Evolutionary conservation across 2,113 vertebrate genomes (phyloP), one percentile per base, ranked within the genome.

Genomic region (Lophura nycthemera): DNA sequence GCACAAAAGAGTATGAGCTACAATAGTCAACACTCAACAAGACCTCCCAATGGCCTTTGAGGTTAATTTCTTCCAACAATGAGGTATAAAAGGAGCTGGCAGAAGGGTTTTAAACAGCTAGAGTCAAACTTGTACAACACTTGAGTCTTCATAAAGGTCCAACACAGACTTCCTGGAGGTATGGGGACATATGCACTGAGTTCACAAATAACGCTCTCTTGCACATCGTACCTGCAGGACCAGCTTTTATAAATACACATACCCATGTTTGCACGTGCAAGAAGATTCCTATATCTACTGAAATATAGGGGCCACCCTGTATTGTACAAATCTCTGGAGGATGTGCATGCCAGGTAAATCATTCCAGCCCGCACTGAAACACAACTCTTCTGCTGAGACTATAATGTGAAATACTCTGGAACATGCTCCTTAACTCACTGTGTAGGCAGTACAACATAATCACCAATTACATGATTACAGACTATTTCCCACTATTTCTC

Each of bases 111-210:
- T 61, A n/a, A 79, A 17, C 30, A 71, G 8, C 72, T 70, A 1
- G 1, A 1, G 60, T 27, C 7, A 21, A 29, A n/a, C 32, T 56
- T 60, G 47, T 45, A 64, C 36, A 81, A 71, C 83, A 71, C 77
- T 59, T 24, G 25, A 42, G 32, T 88, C 42, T 78, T 75, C 21
- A 14, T 9, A 13, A 73, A 90, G 22, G 38, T 80, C 60, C 45
- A 73, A 3, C 25, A 59, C 15, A 54, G 60, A 22, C 14, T 18
- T 25, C 22, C 3, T 10, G 38, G 8, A 15, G 3, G 4, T 42
- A 47, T 14, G 63, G 57, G 19, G 27, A 45, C 36, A 24, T 0
- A 0, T 8, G 7, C 4, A 7, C 3, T 27, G 38, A 83, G 40
- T 13, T 25, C 59, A 57, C 21, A 19, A 22, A 38, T 27, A 57